Evolutionary conservation across 2,113 vertebrate genomes (phyloP).

Genomic region (Steatornis caripensis): DNA sequence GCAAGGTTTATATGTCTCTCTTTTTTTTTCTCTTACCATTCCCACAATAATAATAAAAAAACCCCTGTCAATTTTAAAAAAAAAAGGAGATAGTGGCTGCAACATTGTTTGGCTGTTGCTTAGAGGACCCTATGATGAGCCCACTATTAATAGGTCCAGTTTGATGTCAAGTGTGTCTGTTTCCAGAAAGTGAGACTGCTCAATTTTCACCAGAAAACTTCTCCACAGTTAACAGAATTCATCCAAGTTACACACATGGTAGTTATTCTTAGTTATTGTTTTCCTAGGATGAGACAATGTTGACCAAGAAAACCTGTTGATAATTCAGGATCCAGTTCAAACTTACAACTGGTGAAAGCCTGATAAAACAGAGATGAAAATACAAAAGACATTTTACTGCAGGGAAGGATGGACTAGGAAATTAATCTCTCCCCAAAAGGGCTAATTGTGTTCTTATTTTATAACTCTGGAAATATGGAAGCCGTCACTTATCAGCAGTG

Average conservation of each 20-base stretch:
- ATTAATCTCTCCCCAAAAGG: neutral
- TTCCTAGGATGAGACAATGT: neutral
- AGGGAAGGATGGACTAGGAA: neutral
- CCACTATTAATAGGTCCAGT: neutral
- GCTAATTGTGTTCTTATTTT: neutral
- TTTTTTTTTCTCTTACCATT: neutral
- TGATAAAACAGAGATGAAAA: neutral
- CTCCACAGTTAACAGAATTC: neutral
- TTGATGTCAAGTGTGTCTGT: neutral
- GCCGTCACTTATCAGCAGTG: neutral
- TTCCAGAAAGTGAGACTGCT: neutral
- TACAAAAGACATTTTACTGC: neutral
- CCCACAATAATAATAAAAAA: neutral
- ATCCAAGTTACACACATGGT: neutral
- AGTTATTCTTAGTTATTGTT: neutral
- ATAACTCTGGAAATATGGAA: neutral
- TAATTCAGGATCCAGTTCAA: neutral
- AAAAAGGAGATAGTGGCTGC: neutral
- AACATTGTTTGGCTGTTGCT: neutral
- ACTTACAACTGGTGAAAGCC: neutral
- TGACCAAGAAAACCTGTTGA: neutral
- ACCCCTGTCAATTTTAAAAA: neutral
- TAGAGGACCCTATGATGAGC: neutral
- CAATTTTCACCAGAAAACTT: neutral
- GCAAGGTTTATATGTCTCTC: neutral